Percentiles rank a stretch among this genome's conserved stretches.
Evolutionary conservation across 2,888 invertebrate genomes (phyloP).

Genomic region (Ctenicera cuprea): DNA sequence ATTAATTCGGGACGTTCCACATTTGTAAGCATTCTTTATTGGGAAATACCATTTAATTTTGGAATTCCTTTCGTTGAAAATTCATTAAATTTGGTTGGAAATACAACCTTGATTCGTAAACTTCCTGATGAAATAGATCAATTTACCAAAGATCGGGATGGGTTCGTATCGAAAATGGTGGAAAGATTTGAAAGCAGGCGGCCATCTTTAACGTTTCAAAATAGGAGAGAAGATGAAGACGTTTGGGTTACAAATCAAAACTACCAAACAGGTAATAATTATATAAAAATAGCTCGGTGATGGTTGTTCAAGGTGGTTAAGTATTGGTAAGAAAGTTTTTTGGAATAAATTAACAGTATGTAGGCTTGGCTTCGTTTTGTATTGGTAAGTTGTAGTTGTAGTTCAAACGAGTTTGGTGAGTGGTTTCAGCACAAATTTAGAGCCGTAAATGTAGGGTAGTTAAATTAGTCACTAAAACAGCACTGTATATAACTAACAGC

Average conservation of each 20-base stretch:
- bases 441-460: not conserved
- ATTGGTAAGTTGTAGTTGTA: conserved; percentile 1
- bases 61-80: conserved; percentile 44
- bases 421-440: not conserved
- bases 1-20: conserved; percentile 34
- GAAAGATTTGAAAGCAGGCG: conserved; percentile 25
- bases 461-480: conserved; percentile 7
- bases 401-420: conserved; percentile 6
- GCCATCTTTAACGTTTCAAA: not conserved
- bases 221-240: not conserved
- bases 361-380: conserved; percentile 7
- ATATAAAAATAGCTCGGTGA: not conserved
- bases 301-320: not conserved
- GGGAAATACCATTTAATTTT: conserved; percentile 48
- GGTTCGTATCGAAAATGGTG: not conserved
- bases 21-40: conserved; percentile 50
- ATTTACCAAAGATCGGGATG: not conserved
- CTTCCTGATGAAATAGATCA: conserved; percentile 9
- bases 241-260: not conserved
- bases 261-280: too few species aligned
- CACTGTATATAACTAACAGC: conserved; percentile 11
- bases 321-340: not conserved
- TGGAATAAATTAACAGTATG: not conserved
- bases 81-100: conserved; percentile 51
- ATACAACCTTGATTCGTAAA: conserved; percentile 15